Percentiles rank a stretch among this genome's conserved stretches.
These are phyloP conservation scores for Dendrocincla fuliginosa DNA, from an alignment of 2,797 vertebrate genomes.

Conservation along the genomic window DNA sequence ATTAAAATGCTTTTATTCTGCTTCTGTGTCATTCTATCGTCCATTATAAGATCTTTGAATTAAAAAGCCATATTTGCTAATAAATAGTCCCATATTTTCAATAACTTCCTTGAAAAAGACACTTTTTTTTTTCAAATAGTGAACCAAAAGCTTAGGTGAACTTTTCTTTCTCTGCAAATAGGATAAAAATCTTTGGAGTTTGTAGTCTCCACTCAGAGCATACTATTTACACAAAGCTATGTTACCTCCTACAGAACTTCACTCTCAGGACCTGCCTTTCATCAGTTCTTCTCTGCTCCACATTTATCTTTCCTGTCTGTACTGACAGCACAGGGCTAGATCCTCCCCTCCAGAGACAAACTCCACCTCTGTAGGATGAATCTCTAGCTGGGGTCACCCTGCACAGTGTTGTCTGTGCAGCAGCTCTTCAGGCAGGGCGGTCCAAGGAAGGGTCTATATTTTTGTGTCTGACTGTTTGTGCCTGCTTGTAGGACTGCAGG, in stretches of 20 bases:
- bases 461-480: neutral
- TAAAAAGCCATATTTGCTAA: conserved; percentile 50
- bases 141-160: neutral
- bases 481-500: neutral
- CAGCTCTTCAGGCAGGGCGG: neutral
- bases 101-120: neutral
- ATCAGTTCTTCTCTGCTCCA: neutral
- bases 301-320: neutral
- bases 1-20: conserved; percentile 23
- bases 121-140: neutral
- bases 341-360: neutral
- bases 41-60: conserved; percentile 42
- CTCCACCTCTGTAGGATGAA: neutral
- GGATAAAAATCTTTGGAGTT: neutral
- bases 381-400: neutral
- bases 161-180: neutral
- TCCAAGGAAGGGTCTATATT: accelerated
- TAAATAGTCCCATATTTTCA: conserved; percentile 42
- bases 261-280: neutral
- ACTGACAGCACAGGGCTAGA: neutral
- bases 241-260: neutral
- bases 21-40: conserved; percentile 59
- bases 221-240: neutral
- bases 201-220: neutral
- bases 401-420: neutral